Evolutionary conservation across 2,797 vertebrate species (phyloP).

Genomic region (Silurus aristotelis): DNA sequence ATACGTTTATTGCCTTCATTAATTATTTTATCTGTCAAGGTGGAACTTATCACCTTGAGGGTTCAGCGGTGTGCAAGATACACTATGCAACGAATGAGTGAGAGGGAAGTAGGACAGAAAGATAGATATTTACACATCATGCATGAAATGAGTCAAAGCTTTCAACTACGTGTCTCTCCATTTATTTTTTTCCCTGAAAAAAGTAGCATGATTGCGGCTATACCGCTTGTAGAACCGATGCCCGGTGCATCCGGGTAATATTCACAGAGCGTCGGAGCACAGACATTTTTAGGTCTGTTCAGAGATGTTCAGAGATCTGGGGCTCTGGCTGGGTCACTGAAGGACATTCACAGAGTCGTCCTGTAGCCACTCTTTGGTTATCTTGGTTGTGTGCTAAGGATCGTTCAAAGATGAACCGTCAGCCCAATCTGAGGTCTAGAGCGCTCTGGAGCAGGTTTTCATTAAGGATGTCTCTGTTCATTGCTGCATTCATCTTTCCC

Average conservation of each 20-base stretch:
- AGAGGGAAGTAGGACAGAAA: neutral
- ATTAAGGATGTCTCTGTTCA: too few species aligned
- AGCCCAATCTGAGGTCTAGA: too few species aligned
- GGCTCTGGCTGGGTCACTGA: too few species aligned
- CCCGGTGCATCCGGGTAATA: neutral
- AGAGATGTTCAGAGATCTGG: too few species aligned
- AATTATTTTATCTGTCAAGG: slow-evolving; percentile 46
- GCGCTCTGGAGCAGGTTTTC: too few species aligned
- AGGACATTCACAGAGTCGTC: too few species aligned
- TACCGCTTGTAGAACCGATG: slow-evolving; percentile 27
- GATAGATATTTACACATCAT: neutral
- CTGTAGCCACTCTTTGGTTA: too few species aligned
- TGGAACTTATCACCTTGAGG: slow-evolving; percentile 58
- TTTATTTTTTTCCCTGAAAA: neutral
- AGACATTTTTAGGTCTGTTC: too few species aligned
- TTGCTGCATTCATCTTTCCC: too few species aligned
- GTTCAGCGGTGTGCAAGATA: slow-evolving; percentile 51
- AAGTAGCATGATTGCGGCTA: slow-evolving; percentile 5
- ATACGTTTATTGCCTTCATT: slow-evolving; percentile 50
- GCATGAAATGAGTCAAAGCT: slow-evolving; percentile 44
- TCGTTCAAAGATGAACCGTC: too few species aligned
- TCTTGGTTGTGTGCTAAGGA: too few species aligned
- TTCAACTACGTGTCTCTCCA: neutral
- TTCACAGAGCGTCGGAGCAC: too few species aligned
- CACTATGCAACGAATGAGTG: neutral